Evolutionary conservation across 2,113 vertebrate genomes (phyloP).

Genomic region (Geothlypis trichas): DNA sequence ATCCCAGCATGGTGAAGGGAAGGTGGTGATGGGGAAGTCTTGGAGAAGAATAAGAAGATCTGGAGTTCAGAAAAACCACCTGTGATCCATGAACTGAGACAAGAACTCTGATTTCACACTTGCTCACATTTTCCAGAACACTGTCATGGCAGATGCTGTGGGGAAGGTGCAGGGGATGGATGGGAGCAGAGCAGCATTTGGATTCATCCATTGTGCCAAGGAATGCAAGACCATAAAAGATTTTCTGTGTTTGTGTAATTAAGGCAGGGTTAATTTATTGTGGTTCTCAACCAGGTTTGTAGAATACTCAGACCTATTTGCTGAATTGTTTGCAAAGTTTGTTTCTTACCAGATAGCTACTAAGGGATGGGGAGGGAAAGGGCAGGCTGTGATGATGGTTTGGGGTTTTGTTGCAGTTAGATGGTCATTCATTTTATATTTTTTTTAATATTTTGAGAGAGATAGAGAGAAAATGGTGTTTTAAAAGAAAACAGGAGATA

Average conservation of each 20-base stretch:
- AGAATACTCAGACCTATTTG: not conserved
- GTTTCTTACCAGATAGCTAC: not conserved
- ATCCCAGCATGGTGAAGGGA: not conserved
- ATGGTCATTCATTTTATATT: not conserved
- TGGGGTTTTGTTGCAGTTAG: not conserved
- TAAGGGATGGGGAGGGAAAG: not conserved
- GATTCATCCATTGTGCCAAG: not conserved
- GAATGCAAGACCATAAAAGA: not conserved
- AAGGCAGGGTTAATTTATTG: not conserved
- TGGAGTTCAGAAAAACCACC: not conserved
- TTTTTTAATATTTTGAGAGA: too few relatives aligned
- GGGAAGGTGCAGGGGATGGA: not conserved
- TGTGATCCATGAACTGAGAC: accelerated
- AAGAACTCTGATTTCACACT: not conserved
- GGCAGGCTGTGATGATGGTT: not conserved
- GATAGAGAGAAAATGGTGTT: not conserved
- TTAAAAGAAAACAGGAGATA: not conserved
- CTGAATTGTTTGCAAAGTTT: not conserved
- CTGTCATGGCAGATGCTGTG: not conserved
- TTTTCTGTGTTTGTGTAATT: not conserved
- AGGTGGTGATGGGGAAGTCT: too few relatives aligned
- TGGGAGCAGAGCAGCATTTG: not conserved
- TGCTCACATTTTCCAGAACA: not conserved
- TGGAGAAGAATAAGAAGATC: not conserved
- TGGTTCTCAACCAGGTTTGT: not conserved